These are phyloP conservation scores for Polyodon spathula DNA, from an alignment of 2,113 vertebrate genomes.

Conservation along the genomic window DNA sequence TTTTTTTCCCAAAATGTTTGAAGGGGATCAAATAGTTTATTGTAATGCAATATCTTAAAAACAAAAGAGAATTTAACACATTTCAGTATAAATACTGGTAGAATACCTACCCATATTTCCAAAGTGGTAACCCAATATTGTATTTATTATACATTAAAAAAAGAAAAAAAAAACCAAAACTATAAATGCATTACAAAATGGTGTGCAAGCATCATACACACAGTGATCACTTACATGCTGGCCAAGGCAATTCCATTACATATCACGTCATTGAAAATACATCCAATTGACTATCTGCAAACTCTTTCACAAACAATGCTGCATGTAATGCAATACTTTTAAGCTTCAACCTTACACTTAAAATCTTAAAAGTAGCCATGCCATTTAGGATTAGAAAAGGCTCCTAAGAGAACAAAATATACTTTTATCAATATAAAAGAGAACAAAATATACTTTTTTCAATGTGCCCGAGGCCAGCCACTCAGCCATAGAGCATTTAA, in stretches of 20 bases:
- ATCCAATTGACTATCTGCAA: background rate
- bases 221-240: too few species aligned
- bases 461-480: conserved; percentile 9
- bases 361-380: conserved; percentile 15
- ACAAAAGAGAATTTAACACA: too few species aligned
- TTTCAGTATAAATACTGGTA: too few species aligned
- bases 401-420: conserved; percentile 15
- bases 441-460: conserved; percentile 17
- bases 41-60: too few species aligned
- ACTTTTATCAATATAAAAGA: conserved; percentile 13
- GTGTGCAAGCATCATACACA: too few species aligned
- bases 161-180: too few species aligned
- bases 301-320: conserved; percentile 2
- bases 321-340: conserved; percentile 14
- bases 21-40: too few species aligned
- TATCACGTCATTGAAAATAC: background rate
- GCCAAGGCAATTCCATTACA: too few species aligned
- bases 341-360: conserved; percentile 12
- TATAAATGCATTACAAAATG: too few species aligned
- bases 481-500: background rate
- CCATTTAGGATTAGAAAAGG: conserved; percentile 17
- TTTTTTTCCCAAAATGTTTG: background rate
- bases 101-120: too few species aligned
- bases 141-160: too few species aligned
- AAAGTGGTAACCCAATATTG: too few species aligned